phyloP scores from a whole-genome alignment of 2,888 invertebrate species.

The Acholoe squamosa region DNA sequence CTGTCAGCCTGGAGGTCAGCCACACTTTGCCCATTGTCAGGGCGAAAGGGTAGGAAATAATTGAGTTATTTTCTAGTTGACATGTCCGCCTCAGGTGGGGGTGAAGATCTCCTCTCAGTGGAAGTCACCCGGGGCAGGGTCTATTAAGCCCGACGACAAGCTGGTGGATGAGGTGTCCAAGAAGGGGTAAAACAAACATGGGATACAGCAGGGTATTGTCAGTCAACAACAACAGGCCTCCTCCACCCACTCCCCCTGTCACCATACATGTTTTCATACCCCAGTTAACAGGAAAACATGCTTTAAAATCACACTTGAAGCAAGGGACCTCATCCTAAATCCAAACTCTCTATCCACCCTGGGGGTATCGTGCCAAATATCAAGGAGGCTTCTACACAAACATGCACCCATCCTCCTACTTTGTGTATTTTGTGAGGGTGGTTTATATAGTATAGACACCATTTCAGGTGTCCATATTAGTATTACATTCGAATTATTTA shows the following conservation, averaged over 20 bases:
- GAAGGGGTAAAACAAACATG: conserved; percentile 27
- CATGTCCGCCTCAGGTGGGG: neutral
- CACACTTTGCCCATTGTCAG: neutral
- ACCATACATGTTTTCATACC: conserved; percentile 18
- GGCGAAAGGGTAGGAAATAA: neutral
- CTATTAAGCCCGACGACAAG: conserved; percentile 3
- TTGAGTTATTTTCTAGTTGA: conserved; percentile 2
- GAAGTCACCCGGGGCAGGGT: neutral
- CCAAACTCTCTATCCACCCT: no score
- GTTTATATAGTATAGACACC: no score
- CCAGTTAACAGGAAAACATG: conserved; percentile 34
- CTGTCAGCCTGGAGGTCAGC: neutral
- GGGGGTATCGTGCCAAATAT: no score
- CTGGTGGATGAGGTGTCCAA: neutral
- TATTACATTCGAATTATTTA: no score
- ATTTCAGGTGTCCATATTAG: no score
- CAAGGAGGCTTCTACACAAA: no score
- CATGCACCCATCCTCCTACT: no score
- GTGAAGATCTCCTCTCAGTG: neutral
- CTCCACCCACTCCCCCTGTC: neutral
- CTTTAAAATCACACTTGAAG: neutral
- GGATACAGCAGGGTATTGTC: conserved; percentile 18
- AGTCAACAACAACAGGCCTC: conserved; percentile 23
- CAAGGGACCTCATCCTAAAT: no score
- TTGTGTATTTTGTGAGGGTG: no score